Base-by-base conservation (phyloP, 2,797 vertebrate species). In the Rhinophrynus dorsalis region DNA sequence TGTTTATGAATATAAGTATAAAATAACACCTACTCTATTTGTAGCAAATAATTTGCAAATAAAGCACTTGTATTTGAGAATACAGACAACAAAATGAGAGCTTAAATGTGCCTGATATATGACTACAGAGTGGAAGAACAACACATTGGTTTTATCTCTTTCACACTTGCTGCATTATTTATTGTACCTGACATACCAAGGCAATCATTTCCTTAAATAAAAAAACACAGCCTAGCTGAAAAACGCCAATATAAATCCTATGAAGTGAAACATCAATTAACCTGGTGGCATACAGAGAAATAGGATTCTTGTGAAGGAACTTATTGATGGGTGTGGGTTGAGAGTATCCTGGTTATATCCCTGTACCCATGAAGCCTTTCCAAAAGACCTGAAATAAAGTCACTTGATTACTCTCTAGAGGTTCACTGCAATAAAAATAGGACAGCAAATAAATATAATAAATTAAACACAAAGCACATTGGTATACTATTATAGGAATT, bases 181-280 rank as follows among this genome's bases (percentile, higher is more conserved):
- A 29, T 38, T 56, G 24, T 24, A 23, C 40, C 47, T 45, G 27
- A 68, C 66, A 32, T 23, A 59, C 24, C 17, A 20, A 2, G 71
- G 32, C 52, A 67, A 6, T 54, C 57, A 57, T 51, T 75, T 77
- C 47, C 60, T 74, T 69, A 64, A 56, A 76, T 0, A 61, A 75
- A 69, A 20, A 45, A 67, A 47, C 17, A 8, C 29, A 60, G 59
- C 57, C 60, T 40, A 37, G 67, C 65, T 77, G 44, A 23, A 13
- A 40, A 62, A 26, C 70, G 66, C 37, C 47, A 44, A 12, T 15
- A 29, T 2, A 75, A 77, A 78, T 70, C 27, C 57, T 67, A 59
- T 23, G 40, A 68, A 57, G 56, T 8, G 17, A 7, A 68, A 69
- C 20, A 69, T 55, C 54, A 78, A 70, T 76, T 74, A 64, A 45